These are phyloP conservation scores for Euplagia quadripunctaria DNA, from an alignment of 2,888 invertebrate genomes.

Conservation along the genomic window DNA sequence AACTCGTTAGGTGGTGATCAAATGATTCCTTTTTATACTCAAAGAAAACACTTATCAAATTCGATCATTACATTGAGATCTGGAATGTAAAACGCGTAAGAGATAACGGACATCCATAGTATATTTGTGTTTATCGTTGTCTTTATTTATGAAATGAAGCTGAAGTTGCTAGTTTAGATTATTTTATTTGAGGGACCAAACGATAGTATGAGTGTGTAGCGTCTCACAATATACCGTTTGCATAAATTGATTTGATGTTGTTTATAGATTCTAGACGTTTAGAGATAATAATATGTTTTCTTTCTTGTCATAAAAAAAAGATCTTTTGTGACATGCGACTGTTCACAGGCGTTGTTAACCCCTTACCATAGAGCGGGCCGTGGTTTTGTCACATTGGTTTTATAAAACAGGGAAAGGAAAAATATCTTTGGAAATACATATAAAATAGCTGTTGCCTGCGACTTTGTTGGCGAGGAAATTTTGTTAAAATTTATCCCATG, in stretches of 20 bases:
- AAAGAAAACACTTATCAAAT: conserved; percentile 31
- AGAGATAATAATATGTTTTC: no score
- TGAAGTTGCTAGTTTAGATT: no score
- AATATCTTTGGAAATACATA: neutral
- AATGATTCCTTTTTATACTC: conserved; percentile 32
- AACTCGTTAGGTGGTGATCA: conserved; percentile 35
- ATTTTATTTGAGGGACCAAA: no score
- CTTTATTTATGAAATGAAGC: neutral
- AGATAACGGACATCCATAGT: neutral
- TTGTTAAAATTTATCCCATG: no score
- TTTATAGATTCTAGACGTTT: neutral
- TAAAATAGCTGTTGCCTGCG: no score
- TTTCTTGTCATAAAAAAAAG: neutral
- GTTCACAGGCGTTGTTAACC: neutral
- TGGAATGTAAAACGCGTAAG: neutral
- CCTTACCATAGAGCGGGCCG: neutral
- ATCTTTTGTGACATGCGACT: neutral
- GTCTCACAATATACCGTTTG: no score
- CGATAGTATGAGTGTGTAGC: no score
- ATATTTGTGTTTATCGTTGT: neutral
- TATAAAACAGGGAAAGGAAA: neutral
- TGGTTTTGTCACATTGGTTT: neutral
- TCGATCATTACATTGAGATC: conserved; percentile 11
- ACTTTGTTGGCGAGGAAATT: no score
- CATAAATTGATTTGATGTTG: neutral